A percentile compares a stretch with the other conserved stretches of the same genome.
Conservation (phyloP, 2,113 vertebrate species). For the Saccopteryx bilineata region DNA sequence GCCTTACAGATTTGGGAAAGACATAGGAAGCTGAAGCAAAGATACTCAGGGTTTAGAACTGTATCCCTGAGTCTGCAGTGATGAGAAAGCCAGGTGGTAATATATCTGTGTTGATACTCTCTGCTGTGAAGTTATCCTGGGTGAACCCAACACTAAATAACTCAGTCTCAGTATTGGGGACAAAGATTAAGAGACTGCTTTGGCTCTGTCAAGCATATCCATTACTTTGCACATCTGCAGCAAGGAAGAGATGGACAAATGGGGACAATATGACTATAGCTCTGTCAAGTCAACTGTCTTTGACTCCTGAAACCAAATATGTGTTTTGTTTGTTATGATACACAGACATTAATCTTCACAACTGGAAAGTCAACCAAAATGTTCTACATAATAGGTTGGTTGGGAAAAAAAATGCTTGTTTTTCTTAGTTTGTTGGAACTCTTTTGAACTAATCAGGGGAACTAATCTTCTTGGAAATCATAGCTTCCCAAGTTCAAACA, state of each 20-base stretch:
- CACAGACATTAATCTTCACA: background rate
- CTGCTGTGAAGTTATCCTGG: background rate
- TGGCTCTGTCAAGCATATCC: background rate
- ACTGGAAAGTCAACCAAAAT: background rate
- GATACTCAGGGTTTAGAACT: background rate
- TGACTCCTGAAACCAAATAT: background rate
- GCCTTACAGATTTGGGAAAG: background rate
- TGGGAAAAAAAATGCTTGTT: background rate
- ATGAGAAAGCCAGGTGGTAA: background rate
- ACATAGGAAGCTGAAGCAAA: background rate
- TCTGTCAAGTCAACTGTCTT: background rate
- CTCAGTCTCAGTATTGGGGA: background rate
- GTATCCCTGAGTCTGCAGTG: background rate
- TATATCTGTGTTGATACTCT: background rate
- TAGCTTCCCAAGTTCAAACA: background rate
- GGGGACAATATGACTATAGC: background rate
- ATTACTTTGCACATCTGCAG: background rate
- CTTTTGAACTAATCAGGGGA: slow-evolving; percentile 9
- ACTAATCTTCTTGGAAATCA: background rate
- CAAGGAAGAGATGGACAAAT: background rate
- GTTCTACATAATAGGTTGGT: background rate
- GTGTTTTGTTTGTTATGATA: background rate
- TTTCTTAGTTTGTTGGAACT: slow-evolving; percentile 14
- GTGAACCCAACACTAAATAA: background rate
- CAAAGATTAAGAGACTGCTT: background rate